A percentile compares a stretch with the other conserved stretches of the same genome.
phyloP scores from a whole-genome alignment of 2,888 invertebrate genomes.

The Acleris literana region DNA sequence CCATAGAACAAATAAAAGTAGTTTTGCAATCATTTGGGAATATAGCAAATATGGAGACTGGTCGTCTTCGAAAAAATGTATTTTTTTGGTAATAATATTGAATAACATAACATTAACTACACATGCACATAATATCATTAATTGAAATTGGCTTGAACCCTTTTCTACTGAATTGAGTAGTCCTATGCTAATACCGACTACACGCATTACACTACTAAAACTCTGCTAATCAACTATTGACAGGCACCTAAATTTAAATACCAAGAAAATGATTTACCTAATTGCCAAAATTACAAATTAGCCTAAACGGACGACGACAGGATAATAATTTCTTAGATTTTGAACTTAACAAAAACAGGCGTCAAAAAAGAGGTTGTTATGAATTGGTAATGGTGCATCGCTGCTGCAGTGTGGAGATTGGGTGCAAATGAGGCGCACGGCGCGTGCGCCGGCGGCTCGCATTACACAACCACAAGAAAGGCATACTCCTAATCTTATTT shows the following conservation, averaged over 20 bases:
- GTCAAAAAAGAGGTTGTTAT: conserved; percentile 64
- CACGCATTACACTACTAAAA: no score
- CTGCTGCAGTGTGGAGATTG: conserved; percentile 77
- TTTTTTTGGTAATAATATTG: no score
- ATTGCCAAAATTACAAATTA: conserved; percentile 19
- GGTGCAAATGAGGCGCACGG: conserved; percentile 74
- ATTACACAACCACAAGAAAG: conserved; percentile 55
- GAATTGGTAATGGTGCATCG: conserved; percentile 75
- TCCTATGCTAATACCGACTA: no score
- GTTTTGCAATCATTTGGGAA: no score
- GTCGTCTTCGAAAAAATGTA: no score
- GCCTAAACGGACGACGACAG: conserved; percentile 34
- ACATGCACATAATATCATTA: no score
- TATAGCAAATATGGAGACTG: no score
- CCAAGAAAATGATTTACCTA: conserved; percentile 10
- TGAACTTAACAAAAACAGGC: conserved; percentile 54
- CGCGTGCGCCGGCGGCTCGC: conserved; percentile 70
- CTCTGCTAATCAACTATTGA: no score
- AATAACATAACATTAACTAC: no score
- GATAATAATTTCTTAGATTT: conserved; percentile 47
- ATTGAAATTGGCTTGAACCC: no score
- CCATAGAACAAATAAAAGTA: no score
- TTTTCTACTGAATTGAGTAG: no score
- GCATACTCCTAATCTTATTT: not conserved
- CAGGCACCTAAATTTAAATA: not conserved